These are phyloP conservation scores for Oreochromis mossambicus DNA, from an alignment of 2,797 vertebrate species.

Conservation along the genomic window DNA sequence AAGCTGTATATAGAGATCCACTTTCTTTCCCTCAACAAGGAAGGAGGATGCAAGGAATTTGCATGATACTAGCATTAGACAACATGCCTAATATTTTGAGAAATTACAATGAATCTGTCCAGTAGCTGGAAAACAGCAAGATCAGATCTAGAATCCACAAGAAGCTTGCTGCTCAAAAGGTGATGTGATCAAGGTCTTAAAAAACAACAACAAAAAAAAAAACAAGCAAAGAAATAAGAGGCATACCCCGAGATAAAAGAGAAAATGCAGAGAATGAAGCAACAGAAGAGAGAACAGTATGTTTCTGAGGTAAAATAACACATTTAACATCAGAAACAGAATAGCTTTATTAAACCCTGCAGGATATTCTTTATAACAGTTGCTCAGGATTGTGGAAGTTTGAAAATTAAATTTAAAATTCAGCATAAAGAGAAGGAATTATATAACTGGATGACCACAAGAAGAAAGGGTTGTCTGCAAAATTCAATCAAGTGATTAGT, in stretches of 20 bases:
- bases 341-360: not conserved
- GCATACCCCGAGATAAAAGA: not conserved
- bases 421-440: not conserved
- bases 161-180: not conserved
- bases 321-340: not conserved
- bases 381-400: not conserved
- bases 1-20: not conserved
- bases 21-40: not conserved
- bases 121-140: not conserved
- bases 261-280: not conserved
- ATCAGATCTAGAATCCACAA: not conserved
- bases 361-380: not conserved
- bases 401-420: not conserved
- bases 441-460: not conserved
- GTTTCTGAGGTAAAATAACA: not conserved
- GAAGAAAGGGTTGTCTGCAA: not conserved
- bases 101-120: accelerated
- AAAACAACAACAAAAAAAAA: not conserved
- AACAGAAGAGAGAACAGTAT: not conserved
- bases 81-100: not conserved
- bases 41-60: not conserved
- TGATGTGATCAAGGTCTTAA: not conserved
- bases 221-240: not conserved
- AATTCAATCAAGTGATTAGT: not conserved
- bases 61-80: not conserved